Percentiles rank a stretch among this genome's conserved stretches.
Conservation (phyloP, 2,113 vertebrate genomes). For the Trochalopteron elliotii region DNA sequence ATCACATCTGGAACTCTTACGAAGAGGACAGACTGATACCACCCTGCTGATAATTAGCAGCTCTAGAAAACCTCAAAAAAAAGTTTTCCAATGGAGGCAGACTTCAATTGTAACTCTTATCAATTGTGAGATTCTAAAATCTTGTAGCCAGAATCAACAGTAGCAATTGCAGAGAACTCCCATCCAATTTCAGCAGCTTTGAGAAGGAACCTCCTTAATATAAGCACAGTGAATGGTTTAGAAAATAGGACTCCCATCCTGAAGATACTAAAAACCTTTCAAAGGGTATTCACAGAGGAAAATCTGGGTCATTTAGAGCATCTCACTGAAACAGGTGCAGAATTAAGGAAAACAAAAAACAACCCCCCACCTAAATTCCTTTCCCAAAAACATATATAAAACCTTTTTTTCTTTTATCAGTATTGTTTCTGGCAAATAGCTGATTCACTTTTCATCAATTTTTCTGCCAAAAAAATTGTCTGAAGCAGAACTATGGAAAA, state of each 20-base stretch:
- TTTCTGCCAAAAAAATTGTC: background rate
- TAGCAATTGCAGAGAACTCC: background rate
- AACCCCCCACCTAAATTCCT: background rate
- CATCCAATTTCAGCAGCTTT: background rate
- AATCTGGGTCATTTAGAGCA: background rate
- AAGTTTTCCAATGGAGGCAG: background rate
- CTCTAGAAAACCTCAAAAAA: background rate
- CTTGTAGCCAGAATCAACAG: background rate
- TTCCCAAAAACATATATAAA: background rate
- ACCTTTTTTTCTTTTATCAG: rapidly evolving
- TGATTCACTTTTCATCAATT: background rate
- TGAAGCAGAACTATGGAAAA: background rate
- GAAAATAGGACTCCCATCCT: background rate
- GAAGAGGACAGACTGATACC: background rate
- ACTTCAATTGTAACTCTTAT: background rate
- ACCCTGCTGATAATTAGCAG: background rate
- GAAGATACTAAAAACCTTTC: background rate
- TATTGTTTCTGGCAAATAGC: background rate
- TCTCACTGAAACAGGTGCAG: background rate
- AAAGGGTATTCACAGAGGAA: background rate
- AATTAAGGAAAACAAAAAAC: background rate
- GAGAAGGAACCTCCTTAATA: background rate
- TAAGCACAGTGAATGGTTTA: background rate
- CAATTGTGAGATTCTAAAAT: background rate
- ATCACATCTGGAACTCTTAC: background rate